Base-by-base conservation (phyloP, 2,797 vertebrate species). In the Centroberyx gerrardi region DNA sequence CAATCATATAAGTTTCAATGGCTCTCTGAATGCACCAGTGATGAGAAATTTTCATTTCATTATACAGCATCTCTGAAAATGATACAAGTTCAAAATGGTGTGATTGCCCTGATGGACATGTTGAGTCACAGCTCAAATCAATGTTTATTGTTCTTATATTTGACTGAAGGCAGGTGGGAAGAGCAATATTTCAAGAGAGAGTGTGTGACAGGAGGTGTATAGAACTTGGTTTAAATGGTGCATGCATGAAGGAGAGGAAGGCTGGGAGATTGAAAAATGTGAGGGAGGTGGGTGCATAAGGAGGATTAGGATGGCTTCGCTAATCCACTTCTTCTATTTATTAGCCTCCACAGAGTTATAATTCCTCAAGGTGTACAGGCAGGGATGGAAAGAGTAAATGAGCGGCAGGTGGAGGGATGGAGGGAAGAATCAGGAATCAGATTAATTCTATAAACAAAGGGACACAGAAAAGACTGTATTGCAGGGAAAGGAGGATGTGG, bases 271-370 rank as follows among this genome's bases (percentile, higher is more conserved):
- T 60, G 52, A 66, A 72, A 82, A 61, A 76, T 49, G 15, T 48
- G 22, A 76, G 33, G 10, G 36, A 52, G 61, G 52, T 69, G 22
- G 8, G 3, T 64, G 63, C 49, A 74, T 49, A 15, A 56, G 52
- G 67, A 56, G 31, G 72, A 82, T 83, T 76, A 63, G 54, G 22
- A 74, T 63, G 68, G 18, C n/a, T 74, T 56, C 61, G 67, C 56
- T 76, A 70, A 82, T 87, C 79, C 68, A 70, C 72, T 65, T 75
- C 40, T 33, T 69, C 42, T 73, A 40, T 80, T 74, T 51, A 67
- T 44, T 67, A 49, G 62, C 44, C 42, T 5, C 10, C 7, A 70
- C 51, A 61, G 73, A 73, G 62, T 6, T 53, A 46, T 17, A 72
- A 72, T 71, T 51, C 64, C 40, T 76, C 60, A 62, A 56, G 14